A percentile compares a stretch with the other conserved stretches of the same genome.
These are phyloP conservation scores for Drosophila rhopaloa DNA, from an alignment of 1,140 invertebrate genomes.

Conservation along the genomic window DNA sequence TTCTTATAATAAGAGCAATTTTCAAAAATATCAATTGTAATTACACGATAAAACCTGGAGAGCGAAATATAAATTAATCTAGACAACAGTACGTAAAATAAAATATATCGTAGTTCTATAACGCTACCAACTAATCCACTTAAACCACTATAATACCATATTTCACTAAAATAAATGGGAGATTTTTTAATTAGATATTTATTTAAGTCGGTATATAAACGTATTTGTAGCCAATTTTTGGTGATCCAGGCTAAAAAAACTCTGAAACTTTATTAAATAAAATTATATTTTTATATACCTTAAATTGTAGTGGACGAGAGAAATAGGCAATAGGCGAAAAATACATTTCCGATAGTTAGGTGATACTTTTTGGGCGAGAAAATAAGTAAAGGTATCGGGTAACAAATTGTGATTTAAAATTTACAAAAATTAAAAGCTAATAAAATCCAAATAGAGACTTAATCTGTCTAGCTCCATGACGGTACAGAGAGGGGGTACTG, in stretches of 20 bases:
- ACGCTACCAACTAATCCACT: background rate
- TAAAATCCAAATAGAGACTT: constrained; percentile 14
- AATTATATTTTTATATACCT: constrained; percentile 44
- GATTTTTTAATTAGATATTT: background rate
- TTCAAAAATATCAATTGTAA: background rate
- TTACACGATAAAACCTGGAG: background rate
- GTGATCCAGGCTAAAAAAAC: background rate
- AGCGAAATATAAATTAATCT: background rate
- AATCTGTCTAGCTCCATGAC: constrained; percentile 18
- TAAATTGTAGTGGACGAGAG: background rate
- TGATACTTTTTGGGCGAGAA: constrained; percentile 56
- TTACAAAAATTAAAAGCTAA: constrained; percentile 22
- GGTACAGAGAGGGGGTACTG: constrained; percentile 15
- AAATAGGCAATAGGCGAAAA: background rate
- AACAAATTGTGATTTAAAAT: constrained; percentile 74
- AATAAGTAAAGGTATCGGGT: constrained; percentile 36
- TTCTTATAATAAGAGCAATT: constrained; percentile 3
- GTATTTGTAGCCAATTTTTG: background rate
- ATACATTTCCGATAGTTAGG: constrained; percentile 29
- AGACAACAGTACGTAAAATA: constrained; percentile 1
- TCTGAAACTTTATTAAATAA: constrained; percentile 1
- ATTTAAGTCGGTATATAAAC: background rate
- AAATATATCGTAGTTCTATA: background rate
- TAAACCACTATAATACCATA: background rate
- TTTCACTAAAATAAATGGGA: background rate